Conservation (phyloP, 2,888 invertebrate genomes). For the Opisthograptis luteolata region DNA sequence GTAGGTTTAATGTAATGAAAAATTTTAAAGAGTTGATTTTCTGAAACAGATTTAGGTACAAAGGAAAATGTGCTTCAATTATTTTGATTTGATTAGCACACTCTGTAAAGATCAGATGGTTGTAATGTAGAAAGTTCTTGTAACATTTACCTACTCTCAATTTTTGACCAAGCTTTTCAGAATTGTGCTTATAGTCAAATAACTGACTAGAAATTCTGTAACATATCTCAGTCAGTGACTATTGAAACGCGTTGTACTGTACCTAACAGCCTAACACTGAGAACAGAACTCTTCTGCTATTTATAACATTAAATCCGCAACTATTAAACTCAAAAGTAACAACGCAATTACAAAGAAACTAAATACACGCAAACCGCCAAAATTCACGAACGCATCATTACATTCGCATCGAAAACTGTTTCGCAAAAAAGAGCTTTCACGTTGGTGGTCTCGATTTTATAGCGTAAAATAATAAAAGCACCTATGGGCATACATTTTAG, state of each 20-base stretch:
- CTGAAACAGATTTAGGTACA: too few relatives aligned
- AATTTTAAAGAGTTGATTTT: too few relatives aligned
- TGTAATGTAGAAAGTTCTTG: too few relatives aligned
- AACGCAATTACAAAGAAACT: slow-evolving; percentile 44
- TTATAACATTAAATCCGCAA: slow-evolving; percentile 35
- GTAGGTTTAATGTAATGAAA: too few relatives aligned
- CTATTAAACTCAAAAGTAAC: slow-evolving; percentile 35
- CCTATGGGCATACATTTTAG: slow-evolving; percentile 46
- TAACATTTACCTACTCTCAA: too few relatives aligned
- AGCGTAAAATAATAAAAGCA: slow-evolving; percentile 76
- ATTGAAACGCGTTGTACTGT: slow-evolving; percentile 8
- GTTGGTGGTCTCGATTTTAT: slow-evolving; percentile 79
- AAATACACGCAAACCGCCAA: slow-evolving; percentile 65
- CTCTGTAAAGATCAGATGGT: too few relatives aligned
- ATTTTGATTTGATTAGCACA: too few relatives aligned
- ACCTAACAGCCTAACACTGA: background rate
- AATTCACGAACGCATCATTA: slow-evolving; percentile 80
- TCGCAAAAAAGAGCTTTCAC: slow-evolving; percentile 57
- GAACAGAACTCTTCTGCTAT: slow-evolving; percentile 12
- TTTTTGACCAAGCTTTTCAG: too few relatives aligned
- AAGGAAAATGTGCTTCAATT: too few relatives aligned
- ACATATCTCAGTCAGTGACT: background rate
- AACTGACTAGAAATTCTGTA: too few relatives aligned
- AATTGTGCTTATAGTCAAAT: too few relatives aligned
- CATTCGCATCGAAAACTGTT: slow-evolving; percentile 62